A percentile compares a stretch with the other conserved stretches of the same genome.
Evolutionary conservation across 2,113 vertebrate species (phyloP).

Genomic region (Cebidichthys violaceus): DNA sequence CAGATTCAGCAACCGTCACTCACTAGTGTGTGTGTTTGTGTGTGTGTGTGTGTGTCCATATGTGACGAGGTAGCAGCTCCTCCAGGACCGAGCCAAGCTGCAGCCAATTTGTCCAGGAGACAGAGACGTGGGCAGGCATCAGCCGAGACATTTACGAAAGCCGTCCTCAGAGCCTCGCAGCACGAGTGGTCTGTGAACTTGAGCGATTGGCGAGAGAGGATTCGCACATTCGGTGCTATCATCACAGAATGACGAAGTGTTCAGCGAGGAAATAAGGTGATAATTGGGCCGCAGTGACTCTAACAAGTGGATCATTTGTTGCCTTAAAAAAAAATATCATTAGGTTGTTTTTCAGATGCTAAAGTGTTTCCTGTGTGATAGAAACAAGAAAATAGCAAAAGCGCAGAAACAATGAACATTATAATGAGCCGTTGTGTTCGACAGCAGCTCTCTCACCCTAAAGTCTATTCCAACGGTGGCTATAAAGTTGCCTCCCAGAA

Average conservation of each 20-base stretch:
- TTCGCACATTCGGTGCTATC: slow-evolving; percentile 65
- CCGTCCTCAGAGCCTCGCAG: slow-evolving; percentile 51
- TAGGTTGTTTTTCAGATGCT: slow-evolving; percentile 5
- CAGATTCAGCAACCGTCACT: slow-evolving; percentile 10
- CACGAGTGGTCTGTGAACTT: slow-evolving; percentile 71
- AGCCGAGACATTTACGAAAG: slow-evolving; percentile 68
- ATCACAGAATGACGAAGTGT: slow-evolving; percentile 53
- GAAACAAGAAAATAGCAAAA: slow-evolving; percentile 14
- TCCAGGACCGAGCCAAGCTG: slow-evolving; percentile 49
- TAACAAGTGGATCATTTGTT: slow-evolving; percentile 25
- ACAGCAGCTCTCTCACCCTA: slow-evolving; percentile 89
- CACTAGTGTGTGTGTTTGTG: not conserved
- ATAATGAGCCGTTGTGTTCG: slow-evolving; percentile 6
- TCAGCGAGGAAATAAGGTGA: slow-evolving; percentile 43
- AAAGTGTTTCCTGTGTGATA: not conserved
- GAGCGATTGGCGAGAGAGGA: slow-evolving; percentile 47
- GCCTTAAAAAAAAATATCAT: slow-evolving; percentile 31
- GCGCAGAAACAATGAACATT: slow-evolving; percentile 11
- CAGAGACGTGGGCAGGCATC: slow-evolving; percentile 72
- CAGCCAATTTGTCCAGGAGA: slow-evolving; percentile 60
- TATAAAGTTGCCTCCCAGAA: slow-evolving; percentile 96
- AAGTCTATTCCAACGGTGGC: slow-evolving; percentile 99
- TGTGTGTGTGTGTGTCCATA: slow-evolving; percentile 25
- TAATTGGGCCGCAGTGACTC: slow-evolving; percentile 60
- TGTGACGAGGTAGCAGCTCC: slow-evolving; percentile 44